Conservation (phyloP, 2,888 invertebrate species). For the Eledone cirrhosa region DNA sequence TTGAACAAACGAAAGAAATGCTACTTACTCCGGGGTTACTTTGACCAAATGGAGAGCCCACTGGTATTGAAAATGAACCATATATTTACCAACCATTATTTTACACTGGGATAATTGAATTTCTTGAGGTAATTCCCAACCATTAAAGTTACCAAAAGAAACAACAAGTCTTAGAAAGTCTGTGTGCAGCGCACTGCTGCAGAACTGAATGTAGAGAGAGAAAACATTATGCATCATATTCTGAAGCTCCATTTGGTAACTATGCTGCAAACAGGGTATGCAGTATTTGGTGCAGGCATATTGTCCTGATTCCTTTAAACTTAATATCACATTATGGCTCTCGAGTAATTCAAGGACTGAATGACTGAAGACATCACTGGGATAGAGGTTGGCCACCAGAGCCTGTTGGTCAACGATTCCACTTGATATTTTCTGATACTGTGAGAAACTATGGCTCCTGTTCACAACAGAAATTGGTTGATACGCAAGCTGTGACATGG, state of each 20-base stretch:
- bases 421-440: not conserved
- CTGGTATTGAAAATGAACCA: too few relatives aligned
- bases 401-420: not conserved
- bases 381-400: conserved; percentile 4
- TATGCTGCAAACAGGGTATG: conserved; percentile 4
- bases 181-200: not conserved
- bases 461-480: not conserved
- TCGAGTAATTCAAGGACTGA: not conserved
- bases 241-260: not conserved
- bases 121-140: conserved; percentile 14
- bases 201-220: conserved; percentile 5
- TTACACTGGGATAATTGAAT: not conserved
- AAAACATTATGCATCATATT: not conserved
- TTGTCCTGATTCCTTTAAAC: not conserved
- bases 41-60: too few relatives aligned
- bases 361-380: not conserved
- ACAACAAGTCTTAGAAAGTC: conserved; percentile 8
- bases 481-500: conserved; percentile 15
- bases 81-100: not conserved
- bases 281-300: not conserved
- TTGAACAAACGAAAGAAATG: too few relatives aligned
- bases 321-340: conserved; percentile 7
- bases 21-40: too few relatives aligned
- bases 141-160: not conserved
- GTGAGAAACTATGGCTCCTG: too few relatives aligned